These are phyloP conservation scores for Gymnoscopelus microlampas DNA, from an alignment of 2,797 vertebrate genomes.

Conservation along the genomic window DNA sequence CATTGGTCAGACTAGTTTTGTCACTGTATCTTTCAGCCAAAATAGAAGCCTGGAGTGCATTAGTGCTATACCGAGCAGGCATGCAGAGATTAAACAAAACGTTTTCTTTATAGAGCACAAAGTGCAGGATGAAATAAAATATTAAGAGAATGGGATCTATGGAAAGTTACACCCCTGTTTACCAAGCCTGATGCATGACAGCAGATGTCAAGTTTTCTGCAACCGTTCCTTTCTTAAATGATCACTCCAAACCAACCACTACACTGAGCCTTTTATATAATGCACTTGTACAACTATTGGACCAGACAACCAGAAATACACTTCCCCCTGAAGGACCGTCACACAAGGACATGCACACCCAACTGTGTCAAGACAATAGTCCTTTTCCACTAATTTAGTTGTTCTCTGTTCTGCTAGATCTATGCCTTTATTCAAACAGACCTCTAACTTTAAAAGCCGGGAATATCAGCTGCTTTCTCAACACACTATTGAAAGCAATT, in stretches of 20 bases:
- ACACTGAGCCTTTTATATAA: slow-evolving; percentile 53
- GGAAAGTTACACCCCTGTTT: too few species aligned
- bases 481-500: slow-evolving; percentile 10
- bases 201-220: slow-evolving; percentile 31
- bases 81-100: slow-evolving; percentile 44
- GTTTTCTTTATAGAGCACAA: too few species aligned
- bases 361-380: neutral
- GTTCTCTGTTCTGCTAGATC: slow-evolving; percentile 12
- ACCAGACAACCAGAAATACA: slow-evolving; percentile 26
- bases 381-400: neutral
- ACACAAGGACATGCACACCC: slow-evolving; percentile 11
- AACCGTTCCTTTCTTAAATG: slow-evolving; percentile 28
- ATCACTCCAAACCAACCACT: slow-evolving; percentile 28
- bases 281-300: slow-evolving; percentile 38
- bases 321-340: neutral
- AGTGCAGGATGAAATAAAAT: too few species aligned
- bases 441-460: slow-evolving; percentile 31
- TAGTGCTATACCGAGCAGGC: slow-evolving; percentile 19
- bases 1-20: slow-evolving; percentile 17
- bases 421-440: slow-evolving; percentile 31
- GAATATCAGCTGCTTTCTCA: slow-evolving; percentile 22
- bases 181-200: slow-evolving; percentile 23
- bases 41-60: slow-evolving; percentile 29
- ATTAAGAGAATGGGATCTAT: too few species aligned
- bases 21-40: neutral